These are phyloP conservation scores for Psittacula echo DNA, from an alignment of 2,797 vertebrate species.

Conservation along the genomic window DNA sequence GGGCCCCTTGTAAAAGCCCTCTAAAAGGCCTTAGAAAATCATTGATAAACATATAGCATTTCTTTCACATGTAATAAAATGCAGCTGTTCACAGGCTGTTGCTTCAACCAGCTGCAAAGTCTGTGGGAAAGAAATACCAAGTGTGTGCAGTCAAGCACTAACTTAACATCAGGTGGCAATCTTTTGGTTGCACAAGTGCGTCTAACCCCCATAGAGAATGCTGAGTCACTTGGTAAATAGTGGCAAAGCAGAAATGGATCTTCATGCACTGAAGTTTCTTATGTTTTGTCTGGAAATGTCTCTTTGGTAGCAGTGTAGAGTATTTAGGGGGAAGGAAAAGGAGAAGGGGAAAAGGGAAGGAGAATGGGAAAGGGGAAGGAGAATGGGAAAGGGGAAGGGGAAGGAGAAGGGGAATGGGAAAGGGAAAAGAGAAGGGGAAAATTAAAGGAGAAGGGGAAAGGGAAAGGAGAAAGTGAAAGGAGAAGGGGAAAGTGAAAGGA, in stretches of 20 bases:
- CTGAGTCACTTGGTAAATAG: background rate
- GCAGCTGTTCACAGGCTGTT: background rate
- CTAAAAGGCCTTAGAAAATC: background rate
- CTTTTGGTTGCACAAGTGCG: background rate
- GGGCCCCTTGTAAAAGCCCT: background rate
- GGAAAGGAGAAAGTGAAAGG: no score
- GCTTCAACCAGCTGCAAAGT: background rate
- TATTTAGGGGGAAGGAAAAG: no score
- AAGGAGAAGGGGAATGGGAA: no score
- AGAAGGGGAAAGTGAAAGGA: no score
- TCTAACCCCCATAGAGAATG: background rate
- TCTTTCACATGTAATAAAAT: background rate
- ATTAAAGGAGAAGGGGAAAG: no score
- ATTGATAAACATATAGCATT: background rate
- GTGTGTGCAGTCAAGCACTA: background rate
- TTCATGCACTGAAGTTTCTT: background rate
- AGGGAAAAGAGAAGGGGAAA: no score
- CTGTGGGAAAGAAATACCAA: background rate
- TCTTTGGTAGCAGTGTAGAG: background rate
- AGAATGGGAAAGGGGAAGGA: no score
- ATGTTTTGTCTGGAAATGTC: background rate
- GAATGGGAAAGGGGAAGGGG: no score
- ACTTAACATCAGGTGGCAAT: background rate
- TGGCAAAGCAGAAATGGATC: background rate
- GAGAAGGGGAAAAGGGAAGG: no score